Conservation (phyloP, 2,113 vertebrate genomes). For the Phasianus colchicus region DNA sequence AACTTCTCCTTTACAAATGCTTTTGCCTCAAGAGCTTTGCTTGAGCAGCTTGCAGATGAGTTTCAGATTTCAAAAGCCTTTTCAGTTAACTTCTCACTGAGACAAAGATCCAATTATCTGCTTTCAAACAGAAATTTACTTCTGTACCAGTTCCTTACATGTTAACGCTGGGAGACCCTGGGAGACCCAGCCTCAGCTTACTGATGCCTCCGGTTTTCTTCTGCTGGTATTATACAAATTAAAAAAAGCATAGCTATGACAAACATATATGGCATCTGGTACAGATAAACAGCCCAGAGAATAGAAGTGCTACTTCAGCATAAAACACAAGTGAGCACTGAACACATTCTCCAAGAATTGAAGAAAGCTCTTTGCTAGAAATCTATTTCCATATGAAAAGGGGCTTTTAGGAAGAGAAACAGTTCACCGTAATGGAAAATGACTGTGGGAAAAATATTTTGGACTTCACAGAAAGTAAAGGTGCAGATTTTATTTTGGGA, state of each 20-base stretch:
- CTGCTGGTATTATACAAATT: neutral
- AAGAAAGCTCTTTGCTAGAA: neutral
- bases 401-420: neutral
- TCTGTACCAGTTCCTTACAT: neutral
- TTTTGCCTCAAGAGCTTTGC: conserved; percentile 31
- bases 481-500: neutral
- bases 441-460: neutral
- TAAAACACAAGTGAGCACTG: neutral
- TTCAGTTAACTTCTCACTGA: conserved; percentile 19
- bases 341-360: neutral
- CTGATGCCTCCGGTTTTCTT: neutral
- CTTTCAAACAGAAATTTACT: conserved; percentile 44
- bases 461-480: neutral
- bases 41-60: neutral
- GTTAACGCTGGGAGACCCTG: neutral
- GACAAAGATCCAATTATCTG: conserved; percentile 50
- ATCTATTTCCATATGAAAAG: neutral
- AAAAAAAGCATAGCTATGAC: neutral
- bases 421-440: neutral
- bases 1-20: conserved; percentile 26
- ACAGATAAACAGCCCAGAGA: neutral
- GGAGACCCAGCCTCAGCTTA: neutral
- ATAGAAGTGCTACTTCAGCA: neutral
- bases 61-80: conserved; percentile 63
- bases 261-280: neutral